A percentile compares a stretch with the other conserved stretches of the same genome.
These are phyloP conservation scores for Delichon dasypus DNA, from an alignment of 2,797 vertebrate genomes.

Conservation along the genomic window DNA sequence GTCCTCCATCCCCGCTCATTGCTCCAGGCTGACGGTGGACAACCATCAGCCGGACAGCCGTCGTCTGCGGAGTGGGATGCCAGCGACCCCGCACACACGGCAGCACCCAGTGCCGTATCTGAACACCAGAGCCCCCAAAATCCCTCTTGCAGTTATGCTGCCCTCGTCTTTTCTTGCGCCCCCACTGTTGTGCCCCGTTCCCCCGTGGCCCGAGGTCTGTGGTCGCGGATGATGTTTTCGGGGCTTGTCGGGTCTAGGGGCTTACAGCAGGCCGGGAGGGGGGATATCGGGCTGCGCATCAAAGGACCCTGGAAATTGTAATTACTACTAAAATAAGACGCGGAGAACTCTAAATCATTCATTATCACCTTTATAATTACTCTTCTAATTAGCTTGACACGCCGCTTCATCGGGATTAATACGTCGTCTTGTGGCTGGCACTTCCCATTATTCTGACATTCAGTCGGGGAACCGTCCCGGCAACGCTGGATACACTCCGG, in stretches of 20 bases:
- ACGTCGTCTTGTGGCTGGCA: constrained; percentile 79
- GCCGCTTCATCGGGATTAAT: constrained; percentile 83
- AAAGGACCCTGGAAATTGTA: constrained; percentile 68
- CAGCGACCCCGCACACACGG: too few relatives aligned
- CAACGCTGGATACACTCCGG: constrained; percentile 28
- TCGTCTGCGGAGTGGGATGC: too few relatives aligned
- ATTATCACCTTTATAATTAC: constrained; percentile 92
- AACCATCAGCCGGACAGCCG: too few relatives aligned
- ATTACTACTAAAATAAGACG: constrained; percentile 79
- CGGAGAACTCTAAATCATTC: constrained; percentile 83
- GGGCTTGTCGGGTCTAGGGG: background rate
- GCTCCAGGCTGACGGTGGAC: too few relatives aligned
- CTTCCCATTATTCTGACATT: constrained; percentile 79
- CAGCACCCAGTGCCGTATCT: too few relatives aligned
- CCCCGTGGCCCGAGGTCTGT: background rate
- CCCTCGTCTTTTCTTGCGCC: background rate
- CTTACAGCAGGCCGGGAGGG: background rate
- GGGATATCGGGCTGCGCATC: background rate
- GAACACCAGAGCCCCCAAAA: too few relatives aligned
- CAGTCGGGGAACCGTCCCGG: constrained; percentile 67
- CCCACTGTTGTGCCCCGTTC: background rate
- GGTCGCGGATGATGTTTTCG: rapidly evolving
- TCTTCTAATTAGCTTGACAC: constrained; percentile 90
- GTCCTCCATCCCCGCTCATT: too few relatives aligned
- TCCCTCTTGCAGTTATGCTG: too few relatives aligned